phyloP scores from a whole-genome alignment of 2,888 invertebrate genomes.

The Hyposoter dolosus region DNA sequence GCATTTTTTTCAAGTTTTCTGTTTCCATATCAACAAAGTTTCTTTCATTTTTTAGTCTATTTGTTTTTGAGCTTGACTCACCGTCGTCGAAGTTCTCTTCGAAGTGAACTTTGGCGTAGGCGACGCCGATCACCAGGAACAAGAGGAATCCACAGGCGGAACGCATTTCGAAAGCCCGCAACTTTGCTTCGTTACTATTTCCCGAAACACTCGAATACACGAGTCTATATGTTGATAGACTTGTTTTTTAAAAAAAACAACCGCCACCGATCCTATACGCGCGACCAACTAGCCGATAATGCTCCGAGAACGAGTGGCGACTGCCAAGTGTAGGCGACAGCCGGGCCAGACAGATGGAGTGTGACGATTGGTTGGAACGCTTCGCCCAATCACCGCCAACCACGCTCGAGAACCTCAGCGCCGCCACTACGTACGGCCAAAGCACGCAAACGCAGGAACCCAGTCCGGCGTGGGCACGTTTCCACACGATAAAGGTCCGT shows the following conservation, averaged over 20 bases:
- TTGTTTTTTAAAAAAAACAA: slow-evolving; percentile 61
- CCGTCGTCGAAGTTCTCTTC: slow-evolving; percentile 94
- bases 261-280: slow-evolving; percentile 69
- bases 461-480: slow-evolving; percentile 53
- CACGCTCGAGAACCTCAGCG: slow-evolving; percentile 87
- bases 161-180: slow-evolving; percentile 84
- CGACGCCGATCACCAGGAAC: slow-evolving; percentile 87
- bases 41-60: not conserved
- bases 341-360: slow-evolving; percentile 89
- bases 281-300: slow-evolving; percentile 84
- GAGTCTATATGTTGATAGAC: slow-evolving; percentile 12
- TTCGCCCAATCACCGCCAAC: slow-evolving; percentile 88
- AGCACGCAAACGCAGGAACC: slow-evolving; percentile 76
- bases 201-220: slow-evolving; percentile 52
- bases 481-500: slow-evolving; percentile 11
- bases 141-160: slow-evolving; percentile 87
- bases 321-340: slow-evolving; percentile 81
- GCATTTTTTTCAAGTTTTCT: not conserved
- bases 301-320: slow-evolving; percentile 69
- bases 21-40: not conserved
- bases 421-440: slow-evolving; percentile 74
- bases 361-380: slow-evolving; percentile 86
- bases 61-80: slow-evolving; percentile 85
- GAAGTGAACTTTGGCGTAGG: slow-evolving; percentile 90
- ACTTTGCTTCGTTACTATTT: slow-evolving; percentile 18